Base-by-base conservation (phyloP, 2,113 vertebrate genomes). In the Ornithorhynchus anatinus region DNA sequence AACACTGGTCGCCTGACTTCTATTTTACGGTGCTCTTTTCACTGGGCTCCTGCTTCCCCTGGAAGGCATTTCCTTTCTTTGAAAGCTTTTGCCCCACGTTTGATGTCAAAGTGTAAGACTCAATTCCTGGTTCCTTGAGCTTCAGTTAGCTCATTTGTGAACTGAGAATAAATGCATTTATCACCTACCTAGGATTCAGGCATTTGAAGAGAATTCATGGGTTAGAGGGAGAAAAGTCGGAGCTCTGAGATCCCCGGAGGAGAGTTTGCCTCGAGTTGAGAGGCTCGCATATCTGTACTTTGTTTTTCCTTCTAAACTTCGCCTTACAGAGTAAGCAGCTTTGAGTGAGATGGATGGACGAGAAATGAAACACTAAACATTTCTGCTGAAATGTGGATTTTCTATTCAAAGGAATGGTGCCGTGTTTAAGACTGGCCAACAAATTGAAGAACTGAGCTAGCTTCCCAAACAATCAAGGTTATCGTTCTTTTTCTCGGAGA, bases 371-470 rank as follows among this genome's bases (percentile, higher is more conserved):
- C 25, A 51, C 52, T 74, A 57, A 66, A 56, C 36, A 48, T 59
- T 85, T 77, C 72, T 69, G 53, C 51, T 69, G 74, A 66, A 77
- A 66, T 35, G 58, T n/a, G 14, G 53, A 22, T 10, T 61, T 85
- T 82, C 45, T 54, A 29, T 45, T 73, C 29, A 58, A 61, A 62
- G 13, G 43, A 37, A 76, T 67, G 35, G 38, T 37, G 31, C 58
- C 9, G 1, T 36, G 58, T 79, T 70, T 72, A 40, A 60, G 76
- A 59, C 39, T 27, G 43, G 38, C 42, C 40, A 57, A 54, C 35
- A 62, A 12, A 65, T 37, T 67, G 65, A 71, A 74, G 74, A 25
- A 54, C 37, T 16, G 60, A 71, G 20, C 53, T 71, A 3, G 22
- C 14, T 39, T 61, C 57, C 38, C 63, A 31, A 37, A 68, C 31